These are phyloP conservation scores for Sminthurinus aureus DNA, from an alignment of 2,888 invertebrate species.

Conservation along the genomic window DNA sequence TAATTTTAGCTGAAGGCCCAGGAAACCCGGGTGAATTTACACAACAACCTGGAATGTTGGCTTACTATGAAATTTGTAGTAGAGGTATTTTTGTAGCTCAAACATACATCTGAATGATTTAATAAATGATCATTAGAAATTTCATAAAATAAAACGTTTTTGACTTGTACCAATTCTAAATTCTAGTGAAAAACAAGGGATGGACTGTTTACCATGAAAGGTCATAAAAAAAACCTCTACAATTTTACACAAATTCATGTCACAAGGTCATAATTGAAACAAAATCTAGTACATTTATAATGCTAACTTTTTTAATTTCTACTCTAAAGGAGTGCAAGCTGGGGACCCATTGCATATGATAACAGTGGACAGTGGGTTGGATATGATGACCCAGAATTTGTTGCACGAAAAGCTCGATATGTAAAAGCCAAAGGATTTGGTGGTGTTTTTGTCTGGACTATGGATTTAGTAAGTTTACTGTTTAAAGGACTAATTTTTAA, in stretches of 20 bases:
- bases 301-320: not conserved
- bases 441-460: slow-evolving; percentile 86
- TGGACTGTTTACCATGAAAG: slow-evolving; percentile 72
- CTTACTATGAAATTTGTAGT: slow-evolving; percentile 85
- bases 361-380: slow-evolving; percentile 87
- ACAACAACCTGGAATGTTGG: slow-evolving; percentile 82
- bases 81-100: slow-evolving; percentile 60
- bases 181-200: slow-evolving; percentile 61
- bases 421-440: slow-evolving; percentile 76
- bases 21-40: slow-evolving; percentile 83
- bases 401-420: slow-evolving; percentile 71
- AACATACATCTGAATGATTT: too few species aligned
- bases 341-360: slow-evolving; percentile 80
- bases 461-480: slow-evolving; percentile 69
- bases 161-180: not conserved
- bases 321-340: slow-evolving; percentile 64
- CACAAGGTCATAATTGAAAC: too few species aligned
- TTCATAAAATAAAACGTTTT: not conserved
- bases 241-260: too few species aligned
- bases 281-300: too few species aligned
- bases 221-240: too few species aligned
- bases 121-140: too few species aligned
- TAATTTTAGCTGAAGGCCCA: slow-evolving; percentile 70
- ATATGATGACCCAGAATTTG: slow-evolving; percentile 73
- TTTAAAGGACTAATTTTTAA: too few species aligned